phyloP scores from a whole-genome alignment of 92 coral and sea anemone genomes.

The Actinernus sp. region DNA sequence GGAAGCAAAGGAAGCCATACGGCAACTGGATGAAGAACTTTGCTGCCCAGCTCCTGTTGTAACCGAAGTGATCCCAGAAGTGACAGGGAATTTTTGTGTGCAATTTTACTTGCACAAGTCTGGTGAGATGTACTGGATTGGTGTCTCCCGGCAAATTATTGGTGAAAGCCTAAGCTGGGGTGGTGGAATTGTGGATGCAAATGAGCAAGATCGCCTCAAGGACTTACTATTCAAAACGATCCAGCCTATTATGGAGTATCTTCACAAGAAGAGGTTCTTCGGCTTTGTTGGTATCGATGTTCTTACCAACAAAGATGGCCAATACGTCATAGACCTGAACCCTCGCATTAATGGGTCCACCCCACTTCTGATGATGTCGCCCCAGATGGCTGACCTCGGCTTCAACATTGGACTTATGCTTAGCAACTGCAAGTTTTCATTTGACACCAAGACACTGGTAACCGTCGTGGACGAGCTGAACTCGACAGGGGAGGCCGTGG shows the following conservation, averaged over 20 bases:
- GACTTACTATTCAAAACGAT: constrained; percentile 48
- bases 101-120: constrained; percentile 73
- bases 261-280: constrained; percentile 78
- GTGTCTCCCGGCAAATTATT: constrained; percentile 33
- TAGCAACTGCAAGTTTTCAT: constrained; percentile 8
- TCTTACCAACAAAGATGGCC: constrained; percentile 64
- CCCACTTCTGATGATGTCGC: constrained; percentile 68
- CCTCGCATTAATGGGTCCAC: constrained; percentile 72
- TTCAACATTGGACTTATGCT: constrained; percentile 47
- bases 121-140: constrained; percentile 73
- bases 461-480: constrained; percentile 15
- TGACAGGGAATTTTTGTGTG: constrained; percentile 60
- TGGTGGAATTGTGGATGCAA: constrained; percentile 55
- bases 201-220: constrained; percentile 70
- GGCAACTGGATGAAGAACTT: constrained; percentile 33
- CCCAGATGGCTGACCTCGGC: constrained; percentile 73
- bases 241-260: constrained; percentile 70
- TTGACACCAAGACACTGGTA: constrained; percentile 1
- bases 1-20: constrained; percentile 58
- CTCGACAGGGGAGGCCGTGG: constrained; percentile 11
- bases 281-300: constrained; percentile 78
- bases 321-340: constrained; percentile 78
- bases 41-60: constrained; percentile 63
- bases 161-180: constrained; percentile 17
- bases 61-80: constrained; percentile 69